phyloP scores from a whole-genome alignment of 2,888 invertebrate species.

The Periphyllus acericola region DNA sequence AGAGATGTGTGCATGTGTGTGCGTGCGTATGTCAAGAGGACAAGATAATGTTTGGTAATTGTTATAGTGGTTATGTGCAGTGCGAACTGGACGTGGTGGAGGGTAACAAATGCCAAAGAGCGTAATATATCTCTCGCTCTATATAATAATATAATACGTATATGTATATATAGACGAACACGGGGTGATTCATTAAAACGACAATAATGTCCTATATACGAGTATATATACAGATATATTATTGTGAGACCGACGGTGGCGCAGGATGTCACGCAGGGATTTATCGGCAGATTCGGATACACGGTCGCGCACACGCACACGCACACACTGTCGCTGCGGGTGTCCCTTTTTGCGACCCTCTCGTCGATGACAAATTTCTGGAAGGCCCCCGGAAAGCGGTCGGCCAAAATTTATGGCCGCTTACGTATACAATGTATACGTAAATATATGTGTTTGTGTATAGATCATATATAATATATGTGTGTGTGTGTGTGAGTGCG shows the following conservation, averaged over 20 bases:
- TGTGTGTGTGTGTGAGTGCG: not conserved
- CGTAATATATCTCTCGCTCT: not conserved
- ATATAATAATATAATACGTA: not conserved
- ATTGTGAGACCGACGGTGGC: not conserved
- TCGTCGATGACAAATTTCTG: conserved; percentile 62
- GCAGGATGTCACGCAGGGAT: conserved; percentile 57
- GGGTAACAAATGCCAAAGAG: not conserved
- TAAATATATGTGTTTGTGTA: not conserved
- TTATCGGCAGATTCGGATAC: conserved; percentile 51
- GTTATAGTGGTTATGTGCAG: conserved; percentile 31
- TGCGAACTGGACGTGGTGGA: not conserved
- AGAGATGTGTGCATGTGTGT: not conserved
- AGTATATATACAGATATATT: not conserved
- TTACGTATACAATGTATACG: not conserved
- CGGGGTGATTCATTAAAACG: conserved; percentile 26
- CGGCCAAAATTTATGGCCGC: conserved; percentile 59
- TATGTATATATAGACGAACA: not conserved
- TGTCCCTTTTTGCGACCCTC: conserved; percentile 58
- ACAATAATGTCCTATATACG: conserved; percentile 1
- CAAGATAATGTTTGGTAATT: conserved; percentile 56
- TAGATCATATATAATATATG: not conserved
- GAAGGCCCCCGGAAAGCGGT: conserved; percentile 50
- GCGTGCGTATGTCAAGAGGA: not conserved
- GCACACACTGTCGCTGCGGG: conserved; percentile 41
- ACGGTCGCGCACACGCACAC: too few relatives aligned